A percentile compares a stretch with the other conserved stretches of the same genome.
Evolutionary conservation across 2,113 vertebrate species (phyloP).

Genomic region (Orientallactaga bullata): DNA sequence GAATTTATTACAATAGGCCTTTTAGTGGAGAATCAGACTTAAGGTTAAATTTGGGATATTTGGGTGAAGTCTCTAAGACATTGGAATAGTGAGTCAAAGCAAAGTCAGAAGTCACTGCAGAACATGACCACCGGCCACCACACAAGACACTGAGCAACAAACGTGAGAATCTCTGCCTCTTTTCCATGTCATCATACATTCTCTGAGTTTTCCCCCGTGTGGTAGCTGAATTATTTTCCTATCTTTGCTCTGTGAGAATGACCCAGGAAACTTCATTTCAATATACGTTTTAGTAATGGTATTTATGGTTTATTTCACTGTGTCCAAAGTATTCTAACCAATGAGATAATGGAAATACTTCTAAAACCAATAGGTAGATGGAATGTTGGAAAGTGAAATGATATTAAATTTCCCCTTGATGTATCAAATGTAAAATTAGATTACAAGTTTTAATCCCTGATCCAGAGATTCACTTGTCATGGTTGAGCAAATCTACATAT

Average conservation of each 20-base stretch:
- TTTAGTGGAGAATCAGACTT: background rate
- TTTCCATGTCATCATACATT: background rate
- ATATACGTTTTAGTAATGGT: background rate
- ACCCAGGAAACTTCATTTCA: background rate
- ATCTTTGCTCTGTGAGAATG: background rate
- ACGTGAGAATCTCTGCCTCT: too few species aligned
- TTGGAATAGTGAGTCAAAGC: background rate
- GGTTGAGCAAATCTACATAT: background rate
- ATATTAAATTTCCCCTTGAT: background rate
- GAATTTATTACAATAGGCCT: background rate
- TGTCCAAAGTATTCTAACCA: background rate
- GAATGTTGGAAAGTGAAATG: background rate
- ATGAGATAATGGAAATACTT: background rate
- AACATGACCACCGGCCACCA: too few species aligned
- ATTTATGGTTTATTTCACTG: background rate
- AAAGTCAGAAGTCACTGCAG: background rate
- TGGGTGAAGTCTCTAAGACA: background rate
- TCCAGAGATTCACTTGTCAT: background rate
- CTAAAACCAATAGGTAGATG: background rate
- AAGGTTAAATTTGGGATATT: background rate
- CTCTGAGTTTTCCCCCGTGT: background rate
- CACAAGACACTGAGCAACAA: too few species aligned
- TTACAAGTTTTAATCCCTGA: background rate
- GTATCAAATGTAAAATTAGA: background rate
- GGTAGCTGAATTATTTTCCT: background rate